Conservation (phyloP, 2,113 vertebrate species). For the Pyxicephalus adspersus region DNA sequence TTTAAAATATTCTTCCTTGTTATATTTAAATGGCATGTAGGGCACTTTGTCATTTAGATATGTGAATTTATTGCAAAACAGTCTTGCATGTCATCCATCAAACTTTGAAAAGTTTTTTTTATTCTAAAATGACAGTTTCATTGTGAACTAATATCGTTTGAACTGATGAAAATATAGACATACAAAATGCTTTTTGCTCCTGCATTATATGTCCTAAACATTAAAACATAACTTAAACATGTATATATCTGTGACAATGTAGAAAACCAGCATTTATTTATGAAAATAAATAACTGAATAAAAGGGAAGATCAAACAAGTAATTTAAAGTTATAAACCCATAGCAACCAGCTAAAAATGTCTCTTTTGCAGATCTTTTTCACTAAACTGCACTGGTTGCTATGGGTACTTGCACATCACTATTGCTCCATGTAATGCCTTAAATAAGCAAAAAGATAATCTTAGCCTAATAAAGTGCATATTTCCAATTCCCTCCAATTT, state of each 20-base stretch:
- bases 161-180: not conserved
- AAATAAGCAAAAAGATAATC: too few relatives aligned
- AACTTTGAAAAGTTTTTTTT: slow-evolving; percentile 3
- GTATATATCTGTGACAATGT: not conserved
- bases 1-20: not conserved
- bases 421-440: too few relatives aligned
- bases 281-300: too few relatives aligned
- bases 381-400: too few relatives aligned
- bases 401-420: too few relatives aligned
- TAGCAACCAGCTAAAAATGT: too few relatives aligned
- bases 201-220: not conserved
- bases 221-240: not conserved
- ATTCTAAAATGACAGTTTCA: slow-evolving; percentile 1
- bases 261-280: too few relatives aligned
- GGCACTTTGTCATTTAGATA: slow-evolving; percentile 39
- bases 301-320: too few relatives aligned
- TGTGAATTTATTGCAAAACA: not conserved
- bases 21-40: slow-evolving; percentile 32
- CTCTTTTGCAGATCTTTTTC: too few relatives aligned
- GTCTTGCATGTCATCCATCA: not conserved
- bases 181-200: not conserved
- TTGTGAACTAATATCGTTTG: not conserved
- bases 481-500: too few relatives aligned
- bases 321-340: too few relatives aligned
- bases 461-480: too few relatives aligned